phyloP scores from a whole-genome alignment of 2,113 vertebrate genomes.

The Oreochromis tanganicae region DNA sequence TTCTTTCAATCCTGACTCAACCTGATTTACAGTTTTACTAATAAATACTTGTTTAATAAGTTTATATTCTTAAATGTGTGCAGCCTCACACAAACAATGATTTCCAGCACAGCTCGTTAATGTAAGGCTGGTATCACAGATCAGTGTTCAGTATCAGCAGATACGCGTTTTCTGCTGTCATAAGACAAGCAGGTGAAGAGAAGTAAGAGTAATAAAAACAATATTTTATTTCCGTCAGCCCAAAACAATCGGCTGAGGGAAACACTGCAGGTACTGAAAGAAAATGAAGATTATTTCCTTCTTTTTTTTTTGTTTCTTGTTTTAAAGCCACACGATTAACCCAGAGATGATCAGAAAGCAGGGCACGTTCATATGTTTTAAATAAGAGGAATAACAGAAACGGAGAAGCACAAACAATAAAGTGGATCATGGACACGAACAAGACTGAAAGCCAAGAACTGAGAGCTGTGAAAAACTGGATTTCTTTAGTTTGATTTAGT shows the following conservation, averaged over 20 bases:
- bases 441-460: neutral
- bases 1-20: neutral
- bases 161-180: accelerated
- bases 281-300: neutral
- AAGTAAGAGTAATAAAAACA: neutral
- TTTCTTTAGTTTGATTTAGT: neutral
- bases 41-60: neutral
- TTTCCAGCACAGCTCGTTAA: neutral
- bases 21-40: neutral
- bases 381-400: no score
- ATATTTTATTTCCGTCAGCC: accelerated
- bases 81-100: neutral
- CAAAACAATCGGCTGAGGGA: accelerated
- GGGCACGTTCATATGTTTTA: no score
- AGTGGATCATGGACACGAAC: neutral
- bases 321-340: neutral
- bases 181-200: neutral
- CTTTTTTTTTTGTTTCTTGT: neutral
- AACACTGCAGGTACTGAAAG: no score
- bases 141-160: neutral
- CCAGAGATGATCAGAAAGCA: neutral
- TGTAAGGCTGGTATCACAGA: neutral
- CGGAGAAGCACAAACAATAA: accelerated
- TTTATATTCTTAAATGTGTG: neutral
- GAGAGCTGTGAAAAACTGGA: neutral